Base-by-base conservation (phyloP, 2,113 vertebrate species). In the Zosterops lateralis region DNA sequence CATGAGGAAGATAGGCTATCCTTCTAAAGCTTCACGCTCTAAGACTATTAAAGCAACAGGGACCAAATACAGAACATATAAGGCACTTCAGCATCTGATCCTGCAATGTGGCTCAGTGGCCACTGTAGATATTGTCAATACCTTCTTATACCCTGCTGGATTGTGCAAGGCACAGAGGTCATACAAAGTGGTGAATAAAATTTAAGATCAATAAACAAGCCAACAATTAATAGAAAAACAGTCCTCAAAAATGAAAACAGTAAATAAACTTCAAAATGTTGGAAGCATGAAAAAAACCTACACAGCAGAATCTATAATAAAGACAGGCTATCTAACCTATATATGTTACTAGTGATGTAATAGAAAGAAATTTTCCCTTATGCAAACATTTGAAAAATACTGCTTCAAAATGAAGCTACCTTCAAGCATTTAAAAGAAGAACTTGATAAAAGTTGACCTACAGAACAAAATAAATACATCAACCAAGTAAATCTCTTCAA, bases 41-140 rank as follows among this genome's bases (percentile, higher is more conserved):
- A 19, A 60, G 18, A 38, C 53, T 70, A 61, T 42, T 83, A 85
- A 73, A 85, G 38, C 56, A 83, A 25, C 12, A 74, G 17, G 22
- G 32, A 38, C n/a, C 40, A 81, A 86, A 67, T 1, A 67, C 2
- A 48, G 31, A 48, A 20, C 19, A 7, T n/a, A 17, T 7, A 67
- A 67, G 6, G n/a, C 58, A 75, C 72, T 83, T 40, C 10, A 36
- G 57, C 34, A 71, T 75, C 57, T 42, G 62, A 66, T 72, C 51
- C 50, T 61, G 48, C 73, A 87, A 6, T n/a, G 17, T 0, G 0
- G 60, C 2, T 24, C 36, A 32, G 47, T 0, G 0, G 75, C 47
- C 47, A 17, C 47, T 56, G 42, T 17, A 34, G 38, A 58, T 16
- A n/a, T 6, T 4, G 60, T 32, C 73, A 77, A 5, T 24, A 56